These are phyloP conservation scores for Drosophila subpulchrella DNA, from an alignment of 1,140 invertebrate genomes.

Conservation along the genomic window DNA sequence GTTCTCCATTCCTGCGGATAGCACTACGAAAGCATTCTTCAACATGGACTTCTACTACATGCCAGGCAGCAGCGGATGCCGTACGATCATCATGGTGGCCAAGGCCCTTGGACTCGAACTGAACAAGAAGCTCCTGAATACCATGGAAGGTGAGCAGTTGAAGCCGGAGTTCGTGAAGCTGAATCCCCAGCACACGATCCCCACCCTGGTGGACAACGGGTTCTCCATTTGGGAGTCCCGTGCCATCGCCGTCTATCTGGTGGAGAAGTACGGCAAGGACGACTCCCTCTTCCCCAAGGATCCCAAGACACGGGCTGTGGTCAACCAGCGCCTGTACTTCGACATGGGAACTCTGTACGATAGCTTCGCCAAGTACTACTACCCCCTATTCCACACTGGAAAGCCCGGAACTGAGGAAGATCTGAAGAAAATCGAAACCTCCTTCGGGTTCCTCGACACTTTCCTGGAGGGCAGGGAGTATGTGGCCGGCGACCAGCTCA, in stretches of 20 bases:
- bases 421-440: slow-evolving; percentile 87
- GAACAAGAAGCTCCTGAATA: slow-evolving; percentile 85
- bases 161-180: slow-evolving; percentile 87
- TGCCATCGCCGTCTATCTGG: slow-evolving; percentile 67
- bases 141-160: slow-evolving; percentile 87
- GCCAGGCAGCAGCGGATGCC: slow-evolving; percentile 70
- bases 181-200: slow-evolving; percentile 81
- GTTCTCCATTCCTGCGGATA: slow-evolving; percentile 1
- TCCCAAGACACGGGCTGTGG: slow-evolving; percentile 31
- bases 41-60: slow-evolving; percentile 57
- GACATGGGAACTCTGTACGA: slow-evolving; percentile 84
- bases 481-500: slow-evolving; percentile 88
- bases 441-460: slow-evolving; percentile 87
- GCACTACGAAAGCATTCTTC: neutral
- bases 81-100: slow-evolving; percentile 84
- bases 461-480: slow-evolving; percentile 88
- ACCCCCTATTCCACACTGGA: slow-evolving; percentile 87
- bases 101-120: slow-evolving; percentile 85
- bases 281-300: slow-evolving; percentile 86
- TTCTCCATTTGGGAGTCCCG: slow-evolving; percentile 67
- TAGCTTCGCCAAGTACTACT: slow-evolving; percentile 86
- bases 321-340: slow-evolving; percentile 87
- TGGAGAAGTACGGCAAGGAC: slow-evolving; percentile 79
- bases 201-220: slow-evolving; percentile 64
- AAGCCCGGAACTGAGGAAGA: slow-evolving; percentile 86